A percentile compares a stretch with the other conserved stretches of the same genome.
Evolutionary conservation across 2,888 invertebrate species (phyloP).

Genomic region (Melolontha melolontha): DNA sequence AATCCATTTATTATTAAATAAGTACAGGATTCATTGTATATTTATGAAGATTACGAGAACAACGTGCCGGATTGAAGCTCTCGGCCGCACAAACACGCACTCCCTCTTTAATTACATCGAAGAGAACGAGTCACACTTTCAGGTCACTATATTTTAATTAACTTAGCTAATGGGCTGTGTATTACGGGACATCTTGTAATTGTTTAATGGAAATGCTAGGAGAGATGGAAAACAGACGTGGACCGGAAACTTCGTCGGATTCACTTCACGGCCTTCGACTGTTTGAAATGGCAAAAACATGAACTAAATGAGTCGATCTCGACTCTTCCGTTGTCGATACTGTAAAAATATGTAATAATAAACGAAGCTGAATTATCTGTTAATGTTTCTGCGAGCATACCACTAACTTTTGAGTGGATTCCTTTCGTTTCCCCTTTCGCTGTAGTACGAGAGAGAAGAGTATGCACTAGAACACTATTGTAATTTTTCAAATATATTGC

Average conservation of each 20-base stretch:
- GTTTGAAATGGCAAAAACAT: too few species aligned
- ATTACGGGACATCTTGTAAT: conserved; percentile 32
- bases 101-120: conserved; percentile 34
- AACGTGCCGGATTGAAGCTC: conserved; percentile 2
- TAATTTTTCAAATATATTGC: too few species aligned
- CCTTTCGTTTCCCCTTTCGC: too few species aligned
- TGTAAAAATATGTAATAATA: too few species aligned
- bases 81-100: background rate
- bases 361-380: too few species aligned
- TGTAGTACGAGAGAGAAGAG: too few species aligned
- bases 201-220: conserved; percentile 29
- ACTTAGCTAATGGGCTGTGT: conserved; percentile 37
- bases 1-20: conserved; percentile 13
- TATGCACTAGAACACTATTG: too few species aligned
- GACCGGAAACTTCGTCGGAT: conserved; percentile 27
- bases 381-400: too few species aligned
- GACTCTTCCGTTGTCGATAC: too few species aligned
- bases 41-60: conserved; percentile 21
- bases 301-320: too few species aligned
- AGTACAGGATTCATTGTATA: conserved; percentile 1
- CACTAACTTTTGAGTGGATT: too few species aligned
- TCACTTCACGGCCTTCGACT: conserved; percentile 22
- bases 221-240: conserved; percentile 9
- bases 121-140: conserved; percentile 26
- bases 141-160: conserved; percentile 38